Evolutionary conservation across 2,113 vertebrate genomes (phyloP).

Genomic region (Macquaria ambigua): DNA sequence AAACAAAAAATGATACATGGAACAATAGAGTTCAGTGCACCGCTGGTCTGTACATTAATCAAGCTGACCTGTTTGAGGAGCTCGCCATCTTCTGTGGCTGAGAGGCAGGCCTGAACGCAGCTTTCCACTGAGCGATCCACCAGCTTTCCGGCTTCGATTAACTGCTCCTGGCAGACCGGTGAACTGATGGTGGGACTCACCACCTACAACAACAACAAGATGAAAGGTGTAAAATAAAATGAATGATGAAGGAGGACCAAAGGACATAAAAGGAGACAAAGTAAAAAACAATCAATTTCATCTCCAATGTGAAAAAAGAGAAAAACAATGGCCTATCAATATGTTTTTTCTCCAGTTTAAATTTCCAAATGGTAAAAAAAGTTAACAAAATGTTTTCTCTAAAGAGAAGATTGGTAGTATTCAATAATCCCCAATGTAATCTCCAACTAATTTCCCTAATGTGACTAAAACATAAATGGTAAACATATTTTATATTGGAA

Average conservation of each 20-base stretch:
- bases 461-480: background rate
- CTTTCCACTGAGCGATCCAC: slow-evolving; percentile 98
- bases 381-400: background rate
- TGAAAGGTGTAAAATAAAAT: background rate
- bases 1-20: background rate
- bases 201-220: slow-evolving; percentile 83
- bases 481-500: background rate
- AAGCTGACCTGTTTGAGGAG: slow-evolving; percentile 92
- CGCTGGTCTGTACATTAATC: background rate
- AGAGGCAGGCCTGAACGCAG: slow-evolving; percentile 95
- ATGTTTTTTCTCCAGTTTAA: background rate
- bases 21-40: background rate
- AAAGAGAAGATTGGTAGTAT: background rate
- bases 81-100: slow-evolving; percentile 91
- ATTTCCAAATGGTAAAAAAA: background rate
- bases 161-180: slow-evolving; percentile 97
- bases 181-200: slow-evolving; percentile 98
- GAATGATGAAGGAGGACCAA: background rate
- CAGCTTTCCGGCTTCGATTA: slow-evolving; percentile 95
- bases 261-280: background rate
- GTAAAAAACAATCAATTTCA: background rate
- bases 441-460: background rate
- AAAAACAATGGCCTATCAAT: background rate
- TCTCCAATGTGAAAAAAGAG: background rate
- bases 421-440: background rate